Evolutionary conservation across 2,797 vertebrate genomes (phyloP).

Genomic region (Toxotes lorentzi): DNA sequence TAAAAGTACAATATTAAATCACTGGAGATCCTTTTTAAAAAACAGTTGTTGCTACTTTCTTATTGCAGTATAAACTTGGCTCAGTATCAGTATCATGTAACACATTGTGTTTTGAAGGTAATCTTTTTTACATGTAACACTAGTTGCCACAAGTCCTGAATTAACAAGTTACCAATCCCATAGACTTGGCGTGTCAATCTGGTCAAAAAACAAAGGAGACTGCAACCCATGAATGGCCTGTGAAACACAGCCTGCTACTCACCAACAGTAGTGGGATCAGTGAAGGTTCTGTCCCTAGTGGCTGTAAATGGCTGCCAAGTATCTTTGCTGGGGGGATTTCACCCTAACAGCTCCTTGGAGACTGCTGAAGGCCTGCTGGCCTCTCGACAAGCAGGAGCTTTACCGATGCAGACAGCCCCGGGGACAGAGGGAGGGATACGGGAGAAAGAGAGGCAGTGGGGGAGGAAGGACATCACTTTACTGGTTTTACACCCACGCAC

Average conservation of each 20-base stretch:
- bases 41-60: not conserved
- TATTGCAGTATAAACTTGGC: not conserved
- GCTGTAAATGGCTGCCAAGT: conserved; percentile 73
- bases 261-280: conserved; percentile 59
- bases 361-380: conserved; percentile 60
- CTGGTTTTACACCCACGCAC: conserved; percentile 80
- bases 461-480: conserved; percentile 70
- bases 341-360: conserved; percentile 79
- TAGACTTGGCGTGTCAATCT: conserved; percentile 7
- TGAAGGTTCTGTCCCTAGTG: conserved; percentile 64
- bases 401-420: conserved; percentile 61
- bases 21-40: not conserved
- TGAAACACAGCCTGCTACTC: conserved; percentile 37
- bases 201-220: conserved; percentile 5
- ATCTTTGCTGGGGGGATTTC: conserved; percentile 75
- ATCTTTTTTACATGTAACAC: conserved; percentile 5
- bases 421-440: conserved; percentile 46
- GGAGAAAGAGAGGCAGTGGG: conserved; percentile 32
- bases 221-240: conserved; percentile 14
- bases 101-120: not conserved
- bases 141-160: not conserved
- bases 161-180: conserved; percentile 33
- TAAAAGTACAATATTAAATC: not conserved
- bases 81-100: not conserved
- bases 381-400: conserved; percentile 61